phyloP scores from a whole-genome alignment of 2,797 vertebrate genomes.

The Glossophaga mutica region DNA sequence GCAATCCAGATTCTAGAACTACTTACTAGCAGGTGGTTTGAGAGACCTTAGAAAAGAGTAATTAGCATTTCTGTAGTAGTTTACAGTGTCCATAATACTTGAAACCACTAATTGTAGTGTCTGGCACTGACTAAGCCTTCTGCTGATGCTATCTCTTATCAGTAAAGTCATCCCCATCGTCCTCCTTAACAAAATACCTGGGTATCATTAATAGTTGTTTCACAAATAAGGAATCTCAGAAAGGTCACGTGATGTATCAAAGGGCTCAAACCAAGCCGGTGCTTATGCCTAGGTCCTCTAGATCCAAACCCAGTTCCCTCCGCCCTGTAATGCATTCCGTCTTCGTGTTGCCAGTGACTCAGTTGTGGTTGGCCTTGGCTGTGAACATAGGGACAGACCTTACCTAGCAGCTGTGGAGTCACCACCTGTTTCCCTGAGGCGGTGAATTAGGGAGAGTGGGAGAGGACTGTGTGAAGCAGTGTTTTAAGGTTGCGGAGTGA shows the following conservation, averaged over 20 bases:
- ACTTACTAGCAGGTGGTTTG: conserved; percentile 16
- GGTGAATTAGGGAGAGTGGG: background rate
- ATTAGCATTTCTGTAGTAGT: conserved; percentile 32
- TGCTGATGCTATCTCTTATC: background rate
- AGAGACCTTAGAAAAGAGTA: conserved; percentile 16
- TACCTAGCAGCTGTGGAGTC: no score
- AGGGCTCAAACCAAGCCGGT: background rate
- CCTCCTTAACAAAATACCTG: background rate
- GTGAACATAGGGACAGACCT: background rate
- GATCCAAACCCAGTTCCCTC: background rate
- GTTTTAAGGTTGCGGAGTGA: background rate
- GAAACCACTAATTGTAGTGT: background rate
- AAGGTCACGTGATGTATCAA: background rate
- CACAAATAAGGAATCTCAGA: background rate
- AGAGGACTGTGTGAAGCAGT: background rate
- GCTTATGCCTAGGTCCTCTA: background rate
- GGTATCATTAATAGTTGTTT: background rate
- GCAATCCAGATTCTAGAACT: conserved; percentile 38
- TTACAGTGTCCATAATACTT: conserved; percentile 29
- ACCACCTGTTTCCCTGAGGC: background rate
- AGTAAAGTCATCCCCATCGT: background rate
- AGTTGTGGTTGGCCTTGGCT: background rate
- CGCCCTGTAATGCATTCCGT: background rate
- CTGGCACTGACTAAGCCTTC: background rate
- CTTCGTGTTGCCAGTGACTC: background rate